Conservation (phyloP, 2,888 invertebrate genomes). For the Octonoba sinensis region DNA sequence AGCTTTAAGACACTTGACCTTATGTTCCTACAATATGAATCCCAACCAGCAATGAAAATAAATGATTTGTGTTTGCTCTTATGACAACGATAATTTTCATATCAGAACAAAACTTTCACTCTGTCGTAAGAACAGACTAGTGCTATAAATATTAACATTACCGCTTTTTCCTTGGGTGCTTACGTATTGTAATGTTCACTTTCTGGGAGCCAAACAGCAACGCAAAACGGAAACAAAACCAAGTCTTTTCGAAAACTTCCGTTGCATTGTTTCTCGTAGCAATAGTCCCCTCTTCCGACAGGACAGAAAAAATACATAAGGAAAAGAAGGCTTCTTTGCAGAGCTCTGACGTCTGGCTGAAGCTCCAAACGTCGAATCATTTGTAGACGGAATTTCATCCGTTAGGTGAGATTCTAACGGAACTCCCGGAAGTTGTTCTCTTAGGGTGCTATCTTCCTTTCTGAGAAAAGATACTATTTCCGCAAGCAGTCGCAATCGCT, state of each 20-base stretch:
- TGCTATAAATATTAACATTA: not conserved
- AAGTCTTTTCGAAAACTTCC: not conserved
- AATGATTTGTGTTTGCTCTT: too few relatives aligned
- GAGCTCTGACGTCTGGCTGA: constrained; percentile 14
- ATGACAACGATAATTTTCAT: too few relatives aligned
- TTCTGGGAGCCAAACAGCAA: not conserved
- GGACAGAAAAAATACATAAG: constrained; percentile 24
- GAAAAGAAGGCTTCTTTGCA: constrained; percentile 31
- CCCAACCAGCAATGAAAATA: too few relatives aligned
- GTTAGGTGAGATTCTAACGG: constrained; percentile 52
- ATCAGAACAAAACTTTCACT: too few relatives aligned
- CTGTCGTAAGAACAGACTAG: too few relatives aligned
- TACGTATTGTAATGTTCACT: not conserved
- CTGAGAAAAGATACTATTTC: constrained; percentile 52
- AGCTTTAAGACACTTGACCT: too few relatives aligned
- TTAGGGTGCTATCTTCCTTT: constrained; percentile 47
- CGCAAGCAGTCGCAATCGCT: constrained; percentile 39
- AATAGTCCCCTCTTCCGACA: constrained; percentile 13
- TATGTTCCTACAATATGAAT: too few relatives aligned
- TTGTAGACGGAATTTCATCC: constrained; percentile 55
- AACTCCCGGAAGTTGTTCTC: constrained; percentile 51
- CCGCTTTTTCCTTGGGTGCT: not conserved
- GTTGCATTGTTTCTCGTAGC: constrained; percentile 9
- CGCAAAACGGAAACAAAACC: too few relatives aligned
- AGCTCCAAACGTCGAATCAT: constrained; percentile 9